Conservation (phyloP, 2,113 vertebrate genomes). For the Gymnarchus niloticus region DNA sequence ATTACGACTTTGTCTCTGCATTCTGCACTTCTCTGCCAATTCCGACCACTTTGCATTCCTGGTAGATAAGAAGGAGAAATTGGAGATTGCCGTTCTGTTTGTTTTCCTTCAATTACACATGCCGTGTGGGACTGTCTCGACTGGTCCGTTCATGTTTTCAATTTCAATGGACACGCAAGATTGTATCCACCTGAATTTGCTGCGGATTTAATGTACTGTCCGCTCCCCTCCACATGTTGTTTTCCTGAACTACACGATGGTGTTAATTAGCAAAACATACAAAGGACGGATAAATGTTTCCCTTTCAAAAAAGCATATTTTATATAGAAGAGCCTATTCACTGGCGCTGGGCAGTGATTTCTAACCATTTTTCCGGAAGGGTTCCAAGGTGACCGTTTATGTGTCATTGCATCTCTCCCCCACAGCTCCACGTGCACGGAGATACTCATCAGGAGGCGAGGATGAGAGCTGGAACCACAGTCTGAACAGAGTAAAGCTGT, state of each 20-base stretch:
- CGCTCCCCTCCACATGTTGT: background rate
- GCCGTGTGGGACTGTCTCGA: background rate
- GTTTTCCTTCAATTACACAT: background rate
- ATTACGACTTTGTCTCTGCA: background rate
- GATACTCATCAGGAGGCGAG: constrained; percentile 75
- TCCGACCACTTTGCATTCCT: background rate
- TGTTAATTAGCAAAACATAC: background rate
- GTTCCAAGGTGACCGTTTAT: background rate
- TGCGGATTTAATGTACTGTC: background rate
- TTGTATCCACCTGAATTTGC: background rate
- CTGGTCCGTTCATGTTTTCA: background rate
- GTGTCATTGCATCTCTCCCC: constrained; percentile 10
- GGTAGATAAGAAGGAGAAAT: background rate
- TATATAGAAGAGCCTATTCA: background rate
- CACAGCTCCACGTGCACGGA: constrained; percentile 68
- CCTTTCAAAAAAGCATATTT: background rate
- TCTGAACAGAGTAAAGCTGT: constrained; percentile 66
- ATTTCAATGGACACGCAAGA: background rate
- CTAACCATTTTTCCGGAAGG: constrained; percentile 16
- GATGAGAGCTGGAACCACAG: constrained; percentile 73
- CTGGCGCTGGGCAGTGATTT: background rate
- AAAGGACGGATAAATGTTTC: background rate
- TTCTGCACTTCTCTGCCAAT: background rate
- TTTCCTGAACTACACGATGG: background rate
- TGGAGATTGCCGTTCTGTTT: background rate